Evolutionary conservation across 2,888 invertebrate genomes (phyloP), one percentile per base, ranked within the genome.

Genomic region (Chrysina gloriosa): DNA sequence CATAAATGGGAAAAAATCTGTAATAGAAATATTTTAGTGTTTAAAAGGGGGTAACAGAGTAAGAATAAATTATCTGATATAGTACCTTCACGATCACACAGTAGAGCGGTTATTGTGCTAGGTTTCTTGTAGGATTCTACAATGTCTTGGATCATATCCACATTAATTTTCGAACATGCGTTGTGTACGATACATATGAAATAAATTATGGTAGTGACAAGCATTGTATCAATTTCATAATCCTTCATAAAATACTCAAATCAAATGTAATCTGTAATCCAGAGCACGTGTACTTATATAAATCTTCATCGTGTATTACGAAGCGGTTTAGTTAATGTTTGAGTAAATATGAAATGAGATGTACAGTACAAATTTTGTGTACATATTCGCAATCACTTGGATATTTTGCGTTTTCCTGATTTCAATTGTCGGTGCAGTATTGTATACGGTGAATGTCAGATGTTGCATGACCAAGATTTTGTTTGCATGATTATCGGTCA

Each of bases 1-100:
- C 16, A 31, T 52, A 1, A 52, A 19, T 9, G 16, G 16, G 21
- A 52, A 19, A 16, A 31, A 29, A 34, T 52, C 52, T 52, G 31
- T 31, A 31, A 4, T 31, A 21, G 9, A 14, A 7, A 52, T 29
- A 14, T 29, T 50, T 14, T 52, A 16, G 2, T 3, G 1, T 9
- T 39, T 39, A 39, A 16, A 7, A n/a, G n/a, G n/a, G n/a, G n/a
- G n/a, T n/a, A n/a, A n/a, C n/a, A n/a, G n/a, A n/a, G n/a, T n/a
- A n/a, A n/a, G n/a, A n/a, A n/a, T n/a, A n/a, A n/a, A n/a, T n/a
- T n/a, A n/a, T n/a, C n/a, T n/a, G n/a, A n/a, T n/a, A n/a, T n/a
- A n/a, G n/a, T 70, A 77, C 77, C 75, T 34, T 52, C 71, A 52
- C 69, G 71, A 14, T 74, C 68, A 66, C 77, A 77, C 5, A 74